phyloP scores from a whole-genome alignment of 2,113 vertebrate species.

The Arenaria interpres region DNA sequence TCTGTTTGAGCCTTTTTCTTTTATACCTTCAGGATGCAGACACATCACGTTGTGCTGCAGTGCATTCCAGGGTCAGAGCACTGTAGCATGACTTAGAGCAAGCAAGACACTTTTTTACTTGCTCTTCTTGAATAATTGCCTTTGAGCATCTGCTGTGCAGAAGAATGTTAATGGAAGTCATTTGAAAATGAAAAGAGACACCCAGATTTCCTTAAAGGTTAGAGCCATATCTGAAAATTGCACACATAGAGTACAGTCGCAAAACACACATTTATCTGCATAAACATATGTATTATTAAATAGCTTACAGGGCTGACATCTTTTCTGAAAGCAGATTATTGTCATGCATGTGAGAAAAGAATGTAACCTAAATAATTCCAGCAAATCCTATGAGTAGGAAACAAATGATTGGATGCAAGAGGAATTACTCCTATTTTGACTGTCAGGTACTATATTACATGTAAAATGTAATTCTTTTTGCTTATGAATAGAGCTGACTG shows the following conservation, averaged over 20 bases:
- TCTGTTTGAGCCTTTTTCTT: neutral
- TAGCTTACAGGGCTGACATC: neutral
- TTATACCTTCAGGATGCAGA: conserved; percentile 3
- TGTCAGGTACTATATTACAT: neutral
- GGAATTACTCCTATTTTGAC: neutral
- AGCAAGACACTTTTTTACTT: neutral
- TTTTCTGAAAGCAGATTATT: neutral
- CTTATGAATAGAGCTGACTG: neutral
- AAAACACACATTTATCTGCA: neutral
- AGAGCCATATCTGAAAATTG: neutral
- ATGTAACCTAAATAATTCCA: neutral
- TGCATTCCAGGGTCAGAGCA: neutral
- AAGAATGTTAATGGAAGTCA: neutral
- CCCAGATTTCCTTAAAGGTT: neutral
- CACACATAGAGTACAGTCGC: neutral
- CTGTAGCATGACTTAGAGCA: neutral
- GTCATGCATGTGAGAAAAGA: neutral
- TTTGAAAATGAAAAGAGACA: neutral
- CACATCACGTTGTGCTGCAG: neutral
- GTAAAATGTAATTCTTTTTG: neutral
- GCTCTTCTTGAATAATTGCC: neutral
- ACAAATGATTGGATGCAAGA: neutral
- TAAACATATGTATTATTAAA: neutral
- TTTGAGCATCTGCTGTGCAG: neutral
- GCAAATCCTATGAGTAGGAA: neutral